Percentiles rank a stretch among this genome's conserved stretches.
phyloP scores from a whole-genome alignment of 2,888 invertebrate genomes.

The Pandemis heparana region DNA sequence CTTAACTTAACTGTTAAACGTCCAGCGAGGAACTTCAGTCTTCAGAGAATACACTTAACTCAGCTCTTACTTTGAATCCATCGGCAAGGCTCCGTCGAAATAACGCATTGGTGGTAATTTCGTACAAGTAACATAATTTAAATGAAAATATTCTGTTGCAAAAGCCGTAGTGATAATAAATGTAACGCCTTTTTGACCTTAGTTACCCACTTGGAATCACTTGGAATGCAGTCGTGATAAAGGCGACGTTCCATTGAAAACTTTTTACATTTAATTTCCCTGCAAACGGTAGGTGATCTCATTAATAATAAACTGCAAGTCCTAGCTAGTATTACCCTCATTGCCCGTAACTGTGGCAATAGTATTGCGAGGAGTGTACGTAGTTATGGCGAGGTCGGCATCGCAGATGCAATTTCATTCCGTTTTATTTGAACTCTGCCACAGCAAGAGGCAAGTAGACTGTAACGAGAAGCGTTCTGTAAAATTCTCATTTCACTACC shows the following conservation, averaged over 20 bases:
- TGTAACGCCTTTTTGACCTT: background rate
- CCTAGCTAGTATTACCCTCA: constrained; percentile 61
- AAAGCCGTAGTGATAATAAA: background rate
- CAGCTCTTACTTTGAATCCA: constrained; percentile 27
- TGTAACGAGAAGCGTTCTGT: constrained; percentile 50
- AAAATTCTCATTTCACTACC: constrained; percentile 39
- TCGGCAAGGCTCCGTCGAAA: constrained; percentile 18
- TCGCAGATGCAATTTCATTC: constrained; percentile 61
- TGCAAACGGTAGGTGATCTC: constrained; percentile 27
- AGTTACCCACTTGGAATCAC: background rate
- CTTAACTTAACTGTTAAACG: constrained; percentile 45
- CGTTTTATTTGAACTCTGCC: constrained; percentile 67
- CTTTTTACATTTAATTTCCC: constrained; percentile 23
- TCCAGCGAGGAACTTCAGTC: constrained; percentile 39
- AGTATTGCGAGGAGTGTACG: constrained; percentile 54
- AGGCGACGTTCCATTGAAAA: constrained; percentile 2
- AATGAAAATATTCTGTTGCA: background rate
- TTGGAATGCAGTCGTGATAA: background rate
- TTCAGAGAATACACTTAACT: constrained; percentile 37
- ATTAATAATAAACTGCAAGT: constrained; percentile 47
- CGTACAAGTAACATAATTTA: constrained; percentile 30
- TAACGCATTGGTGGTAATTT: constrained; percentile 22
- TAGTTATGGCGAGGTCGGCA: constrained; percentile 50
- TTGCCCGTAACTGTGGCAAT: constrained; percentile 61
- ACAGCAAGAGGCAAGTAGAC: constrained; percentile 52